phyloP scores from a whole-genome alignment of 2,113 vertebrate genomes.

The Microtus oregoni region DNA sequence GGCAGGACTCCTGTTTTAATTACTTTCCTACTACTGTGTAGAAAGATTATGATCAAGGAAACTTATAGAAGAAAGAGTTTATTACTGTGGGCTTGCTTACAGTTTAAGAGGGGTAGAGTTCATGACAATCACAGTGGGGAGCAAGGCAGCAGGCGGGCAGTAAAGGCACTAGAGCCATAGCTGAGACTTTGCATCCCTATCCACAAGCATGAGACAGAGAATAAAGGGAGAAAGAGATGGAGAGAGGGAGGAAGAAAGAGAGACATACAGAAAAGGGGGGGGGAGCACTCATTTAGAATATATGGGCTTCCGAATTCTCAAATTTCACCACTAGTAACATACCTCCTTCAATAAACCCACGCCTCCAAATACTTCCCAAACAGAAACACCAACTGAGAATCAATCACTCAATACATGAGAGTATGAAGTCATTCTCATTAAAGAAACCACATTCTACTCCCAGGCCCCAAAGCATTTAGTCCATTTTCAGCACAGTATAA shows the following conservation, averaged over 20 bases:
- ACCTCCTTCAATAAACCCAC: not conserved
- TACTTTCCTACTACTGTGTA: not conserved
- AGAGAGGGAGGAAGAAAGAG: no score
- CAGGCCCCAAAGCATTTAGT: not conserved
- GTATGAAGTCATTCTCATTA: not conserved
- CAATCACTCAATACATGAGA: not conserved
- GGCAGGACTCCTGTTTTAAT: not conserved
- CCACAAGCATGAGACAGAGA: not conserved
- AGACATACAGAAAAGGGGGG: no score
- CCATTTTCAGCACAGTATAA: not conserved
- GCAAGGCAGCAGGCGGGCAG: not conserved
- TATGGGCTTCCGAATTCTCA: not conserved
- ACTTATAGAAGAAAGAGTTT: not conserved
- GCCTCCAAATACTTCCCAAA: not conserved
- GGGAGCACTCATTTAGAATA: not conserved
- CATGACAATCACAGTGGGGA: not conserved
- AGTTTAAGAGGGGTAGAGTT: not conserved
- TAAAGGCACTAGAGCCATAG: not conserved
- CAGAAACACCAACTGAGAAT: not conserved
- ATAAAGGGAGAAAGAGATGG: no score
- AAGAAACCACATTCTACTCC: not conserved
- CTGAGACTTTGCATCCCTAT: not conserved
- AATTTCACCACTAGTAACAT: not conserved
- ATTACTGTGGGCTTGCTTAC: not conserved
- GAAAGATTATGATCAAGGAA: not conserved